Evolutionary conservation across 2,797 vertebrate species (phyloP), one percentile per base, ranked within the genome.

Genomic region (Notoglanidium macrostoma): DNA sequence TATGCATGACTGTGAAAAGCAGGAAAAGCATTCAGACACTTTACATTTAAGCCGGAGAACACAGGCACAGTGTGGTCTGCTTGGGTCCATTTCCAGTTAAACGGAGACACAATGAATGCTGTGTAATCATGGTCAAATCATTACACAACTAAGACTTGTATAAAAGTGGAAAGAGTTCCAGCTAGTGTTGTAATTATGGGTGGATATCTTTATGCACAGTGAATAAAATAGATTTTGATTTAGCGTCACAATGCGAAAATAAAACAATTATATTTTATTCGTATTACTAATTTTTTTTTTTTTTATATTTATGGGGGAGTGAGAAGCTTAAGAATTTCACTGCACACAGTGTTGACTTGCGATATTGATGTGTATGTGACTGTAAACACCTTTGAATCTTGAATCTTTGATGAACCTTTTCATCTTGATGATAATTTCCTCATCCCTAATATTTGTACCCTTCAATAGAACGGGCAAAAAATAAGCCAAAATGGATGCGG

Each of bases 161-260:
- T 44, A 59, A 61, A 68, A 46, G n/a, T 5, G 14, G 51, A 84
- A 87, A 61, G 63, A 79, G 70, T 84, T 49, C 35, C 70, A 77
- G 49, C 68, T 68, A 86, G n/a, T 78, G n/a, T 79, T 87, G 26
- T 72, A 40, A 68, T 83, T 83, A 83, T 65, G 26, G 15, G 26
- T 83, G 80, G 46, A 51, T 32, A 83, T 21, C 46, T 51, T 67
- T 67, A 23, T 32, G 10, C 17, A 5, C 23, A 65, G 44, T 67
- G 44, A 82, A 49, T 82, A 9, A 49, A 21, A 5, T 65, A 1
- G 10, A 44, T 80, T 80, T 80, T 59, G 19, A 80, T 80, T 80
- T 26, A 29, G 15, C 29, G 23, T 29, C 80, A 65, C 7, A 9
- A 32, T 82, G 12, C 32, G 17, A 29, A 21, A 51, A 61, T 40